A percentile compares a stretch with the other conserved stretches of the same genome.
phyloP scores from a whole-genome alignment of 2,888 invertebrate species.

The Hybos culiciformis region DNA sequence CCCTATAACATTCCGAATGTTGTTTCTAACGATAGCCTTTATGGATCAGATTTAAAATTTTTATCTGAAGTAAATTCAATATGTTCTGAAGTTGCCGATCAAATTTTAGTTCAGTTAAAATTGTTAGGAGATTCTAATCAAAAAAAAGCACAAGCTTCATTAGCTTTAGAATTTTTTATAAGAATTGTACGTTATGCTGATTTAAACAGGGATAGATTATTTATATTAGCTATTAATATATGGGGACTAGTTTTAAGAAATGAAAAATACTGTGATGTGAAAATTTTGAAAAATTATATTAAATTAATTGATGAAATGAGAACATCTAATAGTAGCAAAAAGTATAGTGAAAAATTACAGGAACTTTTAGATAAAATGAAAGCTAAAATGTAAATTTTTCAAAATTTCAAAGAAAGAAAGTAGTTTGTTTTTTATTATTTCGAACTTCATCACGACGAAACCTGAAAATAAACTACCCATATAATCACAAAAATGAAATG shows the following conservation, averaged over 20 bases:
- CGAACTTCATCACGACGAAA: too few species aligned
- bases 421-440: too few species aligned
- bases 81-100: constrained; percentile 61
- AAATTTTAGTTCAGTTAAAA: constrained; percentile 56
- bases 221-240: constrained; percentile 59
- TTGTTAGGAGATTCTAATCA: constrained; percentile 52
- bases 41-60: constrained; percentile 81
- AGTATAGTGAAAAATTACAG: too few species aligned
- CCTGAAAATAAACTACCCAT: too few species aligned
- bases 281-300: too few species aligned
- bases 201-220: constrained; percentile 44
- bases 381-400: too few species aligned
- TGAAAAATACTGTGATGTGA: too few species aligned
- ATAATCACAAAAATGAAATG: too few species aligned
- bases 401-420: too few species aligned
- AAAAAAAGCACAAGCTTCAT: constrained; percentile 50
- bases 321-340: too few species aligned
- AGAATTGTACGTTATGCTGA: constrained; percentile 53
- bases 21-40: constrained; percentile 83
- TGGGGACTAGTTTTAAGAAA: constrained; percentile 69
- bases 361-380: too few species aligned
- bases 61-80: constrained; percentile 64
- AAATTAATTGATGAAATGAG: too few species aligned
- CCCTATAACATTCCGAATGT: constrained; percentile 78
- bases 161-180: constrained; percentile 62